These are phyloP conservation scores for Corythoichthys haematopterus DNA, from an alignment of 2,113 vertebrate species.

Conservation along the genomic window DNA sequence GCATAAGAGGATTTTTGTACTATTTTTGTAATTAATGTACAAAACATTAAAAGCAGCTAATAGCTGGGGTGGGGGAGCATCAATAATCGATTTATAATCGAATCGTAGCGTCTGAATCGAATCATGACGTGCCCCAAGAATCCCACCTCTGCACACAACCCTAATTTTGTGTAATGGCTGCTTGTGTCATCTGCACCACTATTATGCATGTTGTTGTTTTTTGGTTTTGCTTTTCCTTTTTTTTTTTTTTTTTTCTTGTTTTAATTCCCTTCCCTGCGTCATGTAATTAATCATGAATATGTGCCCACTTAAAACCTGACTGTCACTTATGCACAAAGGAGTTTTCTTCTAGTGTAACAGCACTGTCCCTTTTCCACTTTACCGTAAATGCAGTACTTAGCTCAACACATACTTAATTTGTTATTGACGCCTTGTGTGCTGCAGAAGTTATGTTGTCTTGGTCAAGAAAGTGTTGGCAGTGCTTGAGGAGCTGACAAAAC, in stretches of 20 bases:
- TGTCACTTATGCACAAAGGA: not conserved
- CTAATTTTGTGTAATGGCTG: slow-evolving; percentile 18
- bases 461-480: not conserved
- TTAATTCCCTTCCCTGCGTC: slow-evolving; percentile 19
- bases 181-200: slow-evolving; percentile 16
- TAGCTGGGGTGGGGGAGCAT: no score
- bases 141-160: not conserved
- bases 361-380: not conserved
- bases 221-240: not conserved
- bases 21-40: no score
- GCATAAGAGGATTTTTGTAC: no score
- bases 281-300: slow-evolving; percentile 6
- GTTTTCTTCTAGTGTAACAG: not conserved
- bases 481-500: not conserved
- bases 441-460: not conserved
- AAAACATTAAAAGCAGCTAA: no score
- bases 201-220: no score
- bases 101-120: no score
- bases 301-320: not conserved
- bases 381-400: not conserved
- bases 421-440: not conserved
- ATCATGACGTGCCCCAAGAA: no score
- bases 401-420: not conserved
- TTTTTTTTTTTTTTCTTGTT: slow-evolving; percentile 41
- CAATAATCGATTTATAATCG: no score